These are phyloP conservation scores for Girardinus metallicus DNA, from an alignment of 2,797 vertebrate genomes.

Conservation along the genomic window DNA sequence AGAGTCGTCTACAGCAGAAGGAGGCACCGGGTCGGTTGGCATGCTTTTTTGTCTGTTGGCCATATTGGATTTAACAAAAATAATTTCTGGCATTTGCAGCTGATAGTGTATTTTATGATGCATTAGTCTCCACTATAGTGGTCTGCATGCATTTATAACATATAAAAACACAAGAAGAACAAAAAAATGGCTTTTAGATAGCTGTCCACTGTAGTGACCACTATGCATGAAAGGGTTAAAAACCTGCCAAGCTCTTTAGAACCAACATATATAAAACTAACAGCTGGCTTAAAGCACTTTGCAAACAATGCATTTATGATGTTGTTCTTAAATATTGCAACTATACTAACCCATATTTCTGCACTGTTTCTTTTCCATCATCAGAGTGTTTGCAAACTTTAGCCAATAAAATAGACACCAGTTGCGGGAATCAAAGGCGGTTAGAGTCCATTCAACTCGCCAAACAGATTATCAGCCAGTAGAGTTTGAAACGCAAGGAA, in stretches of 20 bases:
- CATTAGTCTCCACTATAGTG: too few species aligned
- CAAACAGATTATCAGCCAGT: not conserved
- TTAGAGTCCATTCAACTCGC: not conserved
- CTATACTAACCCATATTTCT: not conserved
- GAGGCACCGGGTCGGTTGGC: too few species aligned
- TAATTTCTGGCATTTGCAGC: too few species aligned
- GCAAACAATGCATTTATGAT: not conserved
- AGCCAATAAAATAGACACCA: not conserved
- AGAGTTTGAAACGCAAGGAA: not conserved
- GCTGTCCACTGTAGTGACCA: too few species aligned
- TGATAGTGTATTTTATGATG: too few species aligned
- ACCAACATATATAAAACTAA: not conserved
- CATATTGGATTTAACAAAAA: too few species aligned
- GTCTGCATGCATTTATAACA: too few species aligned
- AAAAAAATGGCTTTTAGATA: too few species aligned
- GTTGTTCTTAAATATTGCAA: not conserved
- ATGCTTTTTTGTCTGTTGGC: too few species aligned
- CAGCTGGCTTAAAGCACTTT: not conserved
- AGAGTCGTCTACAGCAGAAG: too few species aligned
- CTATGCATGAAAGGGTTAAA: not conserved
- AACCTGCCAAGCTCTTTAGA: not conserved
- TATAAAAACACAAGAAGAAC: too few species aligned
- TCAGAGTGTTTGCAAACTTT: not conserved
- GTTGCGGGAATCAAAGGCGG: not conserved
- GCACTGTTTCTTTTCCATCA: not conserved